Conservation (phyloP, 2,113 vertebrate species). For the Microcebus jonahi region DNA sequence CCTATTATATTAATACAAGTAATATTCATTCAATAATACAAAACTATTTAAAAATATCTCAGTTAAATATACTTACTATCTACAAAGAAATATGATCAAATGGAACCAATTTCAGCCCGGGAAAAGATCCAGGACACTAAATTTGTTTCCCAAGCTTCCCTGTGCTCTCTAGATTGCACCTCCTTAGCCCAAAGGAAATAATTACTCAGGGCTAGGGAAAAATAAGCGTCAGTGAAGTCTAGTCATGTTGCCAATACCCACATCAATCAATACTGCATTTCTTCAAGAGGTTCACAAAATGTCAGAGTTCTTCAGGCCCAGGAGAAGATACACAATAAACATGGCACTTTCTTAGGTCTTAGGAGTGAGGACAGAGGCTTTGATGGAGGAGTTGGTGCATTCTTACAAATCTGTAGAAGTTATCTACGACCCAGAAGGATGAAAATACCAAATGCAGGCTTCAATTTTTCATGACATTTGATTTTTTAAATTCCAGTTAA, state of each 20-base stretch:
- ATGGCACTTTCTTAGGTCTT: neutral
- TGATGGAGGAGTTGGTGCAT: neutral
- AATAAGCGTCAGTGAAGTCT: neutral
- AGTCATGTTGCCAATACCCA: no score
- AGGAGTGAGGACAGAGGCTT: neutral
- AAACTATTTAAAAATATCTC: neutral
- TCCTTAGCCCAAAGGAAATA: neutral
- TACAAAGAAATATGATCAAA: slow-evolving; percentile 4
- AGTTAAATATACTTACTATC: neutral
- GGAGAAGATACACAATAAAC: neutral
- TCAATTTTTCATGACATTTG: slow-evolving; percentile 1
- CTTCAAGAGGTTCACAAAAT: neutral
- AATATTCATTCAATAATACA: neutral
- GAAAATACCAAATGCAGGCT: neutral
- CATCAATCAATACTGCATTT: neutral
- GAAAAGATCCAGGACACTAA: neutral
- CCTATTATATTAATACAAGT: neutral
- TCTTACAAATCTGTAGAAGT: neutral
- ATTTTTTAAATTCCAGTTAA: neutral
- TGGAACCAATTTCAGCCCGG: neutral
- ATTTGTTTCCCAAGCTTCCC: neutral
- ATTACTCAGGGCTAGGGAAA: neutral
- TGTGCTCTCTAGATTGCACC: neutral
- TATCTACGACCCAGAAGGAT: neutral
- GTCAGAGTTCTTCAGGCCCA: neutral